A percentile compares a stretch with the other conserved stretches of the same genome.
Evolutionary conservation across 2,888 invertebrate species (phyloP).

Genomic region (Blera fallax): DNA sequence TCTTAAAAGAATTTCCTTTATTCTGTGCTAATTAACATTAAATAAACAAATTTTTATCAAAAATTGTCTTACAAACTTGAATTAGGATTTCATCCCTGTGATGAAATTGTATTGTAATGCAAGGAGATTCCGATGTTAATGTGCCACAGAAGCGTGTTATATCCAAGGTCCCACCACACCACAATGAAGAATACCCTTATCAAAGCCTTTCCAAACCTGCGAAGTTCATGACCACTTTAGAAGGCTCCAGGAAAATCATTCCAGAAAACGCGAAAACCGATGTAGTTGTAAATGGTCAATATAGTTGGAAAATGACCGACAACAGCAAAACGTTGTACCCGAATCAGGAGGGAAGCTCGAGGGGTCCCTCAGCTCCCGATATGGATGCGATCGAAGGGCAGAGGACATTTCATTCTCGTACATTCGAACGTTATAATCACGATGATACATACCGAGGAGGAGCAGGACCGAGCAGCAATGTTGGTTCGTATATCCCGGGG

Average conservation of each 20-base stretch:
- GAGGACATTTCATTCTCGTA: conserved; percentile 43
- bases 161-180: conserved; percentile 28
- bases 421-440: conserved; percentile 50
- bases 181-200: conserved; percentile 11
- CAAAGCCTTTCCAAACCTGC: conserved; percentile 7
- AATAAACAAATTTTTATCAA: not conserved
- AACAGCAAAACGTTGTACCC: not conserved
- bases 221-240: conserved; percentile 33
- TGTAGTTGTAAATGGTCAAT: conserved; percentile 31
- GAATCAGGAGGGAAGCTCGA: conserved; percentile 4
- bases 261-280: conserved; percentile 27
- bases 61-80: not conserved
- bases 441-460: conserved; percentile 42
- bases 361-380: not conserved
- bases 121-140: conserved; percentile 69
- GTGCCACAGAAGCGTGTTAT: conserved; percentile 58
- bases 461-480: conserved; percentile 8
- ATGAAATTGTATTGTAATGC: conserved; percentile 58
- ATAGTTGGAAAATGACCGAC: conserved; percentile 39
- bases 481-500: conserved; percentile 19
- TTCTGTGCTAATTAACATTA: not conserved
- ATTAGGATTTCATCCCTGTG: conserved; percentile 6
- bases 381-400: conserved; percentile 29
- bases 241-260: conserved; percentile 7
- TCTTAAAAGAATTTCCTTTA: not conserved